Conservation (phyloP, 2,888 invertebrate species). For the Lordiphosa andalusiaca region DNA sequence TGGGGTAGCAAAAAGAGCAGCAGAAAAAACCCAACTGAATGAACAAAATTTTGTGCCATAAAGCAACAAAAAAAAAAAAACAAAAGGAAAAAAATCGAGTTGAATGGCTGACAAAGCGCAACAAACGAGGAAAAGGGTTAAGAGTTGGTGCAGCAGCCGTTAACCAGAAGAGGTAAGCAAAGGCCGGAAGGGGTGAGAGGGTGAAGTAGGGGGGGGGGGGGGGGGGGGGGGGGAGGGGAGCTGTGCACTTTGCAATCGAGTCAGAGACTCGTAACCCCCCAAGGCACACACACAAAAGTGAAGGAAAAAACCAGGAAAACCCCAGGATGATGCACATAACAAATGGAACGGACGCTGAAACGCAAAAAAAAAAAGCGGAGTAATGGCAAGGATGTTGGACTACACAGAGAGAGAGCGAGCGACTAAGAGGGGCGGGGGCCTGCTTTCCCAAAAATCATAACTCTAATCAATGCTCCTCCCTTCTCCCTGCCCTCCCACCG, state of each 20-base stretch:
- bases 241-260: constrained; percentile 6
- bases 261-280: neutral
- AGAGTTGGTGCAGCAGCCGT: constrained; percentile 26
- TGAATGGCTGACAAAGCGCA: constrained; percentile 40
- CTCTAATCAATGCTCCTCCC: neutral
- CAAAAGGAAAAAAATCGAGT: constrained; percentile 17
- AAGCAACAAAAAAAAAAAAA: constrained; percentile 37
- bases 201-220: neutral
- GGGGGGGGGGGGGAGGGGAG: neutral
- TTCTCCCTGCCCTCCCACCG: neutral
- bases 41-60: constrained; percentile 48
- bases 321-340: constrained; percentile 1
- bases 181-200: neutral
- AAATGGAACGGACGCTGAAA: neutral
- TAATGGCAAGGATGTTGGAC: no score
- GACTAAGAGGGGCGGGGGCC: no score
- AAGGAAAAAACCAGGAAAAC: no score
- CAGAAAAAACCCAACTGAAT: constrained; percentile 22
- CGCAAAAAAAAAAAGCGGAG: no score
- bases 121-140: constrained; percentile 17
- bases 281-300: neutral
- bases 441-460: neutral
- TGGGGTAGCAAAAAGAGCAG: constrained; percentile 21
- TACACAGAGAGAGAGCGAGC: no score
- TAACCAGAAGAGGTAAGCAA: constrained; percentile 7